These are phyloP conservation scores for Dryobota labecula DNA, from an alignment of 2,888 invertebrate genomes.

Conservation along the genomic window DNA sequence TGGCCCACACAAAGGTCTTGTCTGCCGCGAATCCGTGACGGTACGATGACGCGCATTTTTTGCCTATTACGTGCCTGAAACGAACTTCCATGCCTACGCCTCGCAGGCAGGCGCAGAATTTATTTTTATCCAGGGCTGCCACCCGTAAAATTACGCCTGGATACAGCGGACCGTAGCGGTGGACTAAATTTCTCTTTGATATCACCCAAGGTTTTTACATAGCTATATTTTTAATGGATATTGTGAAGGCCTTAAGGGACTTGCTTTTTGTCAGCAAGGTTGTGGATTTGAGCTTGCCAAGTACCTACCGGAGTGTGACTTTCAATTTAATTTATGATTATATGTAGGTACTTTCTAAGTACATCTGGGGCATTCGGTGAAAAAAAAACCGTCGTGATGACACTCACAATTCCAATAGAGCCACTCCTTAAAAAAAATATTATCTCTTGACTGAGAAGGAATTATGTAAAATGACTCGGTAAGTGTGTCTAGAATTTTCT, in stretches of 20 bases:
- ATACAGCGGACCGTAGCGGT: slow-evolving; percentile 52
- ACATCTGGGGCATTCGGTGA: background rate
- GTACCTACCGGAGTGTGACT: background rate
- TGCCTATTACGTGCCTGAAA: slow-evolving; percentile 56
- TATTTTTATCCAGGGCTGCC: slow-evolving; percentile 68
- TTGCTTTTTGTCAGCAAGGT: background rate
- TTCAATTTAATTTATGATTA: background rate
- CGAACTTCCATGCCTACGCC: slow-evolving; percentile 47
- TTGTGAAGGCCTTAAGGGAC: background rate
- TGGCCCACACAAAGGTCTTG: slow-evolving; percentile 62
- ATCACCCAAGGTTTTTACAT: slow-evolving; percentile 32
- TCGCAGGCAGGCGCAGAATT: slow-evolving; percentile 56
- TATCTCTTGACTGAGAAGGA: too few relatives aligned
- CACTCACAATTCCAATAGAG: too few relatives aligned
- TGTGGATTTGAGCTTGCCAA: background rate
- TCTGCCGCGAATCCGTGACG: slow-evolving; percentile 23
- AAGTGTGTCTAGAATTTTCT: too few relatives aligned
- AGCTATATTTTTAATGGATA: slow-evolving; percentile 37
- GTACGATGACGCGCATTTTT: slow-evolving; percentile 67
- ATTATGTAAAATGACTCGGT: too few relatives aligned
- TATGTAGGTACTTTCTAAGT: background rate
- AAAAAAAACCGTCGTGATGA: background rate
- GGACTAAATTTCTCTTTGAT: slow-evolving; percentile 44
- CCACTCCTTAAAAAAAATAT: too few relatives aligned
- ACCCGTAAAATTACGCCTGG: slow-evolving; percentile 69